Conservation (phyloP, 2,113 vertebrate species). For the Mustelus asterias region DNA sequence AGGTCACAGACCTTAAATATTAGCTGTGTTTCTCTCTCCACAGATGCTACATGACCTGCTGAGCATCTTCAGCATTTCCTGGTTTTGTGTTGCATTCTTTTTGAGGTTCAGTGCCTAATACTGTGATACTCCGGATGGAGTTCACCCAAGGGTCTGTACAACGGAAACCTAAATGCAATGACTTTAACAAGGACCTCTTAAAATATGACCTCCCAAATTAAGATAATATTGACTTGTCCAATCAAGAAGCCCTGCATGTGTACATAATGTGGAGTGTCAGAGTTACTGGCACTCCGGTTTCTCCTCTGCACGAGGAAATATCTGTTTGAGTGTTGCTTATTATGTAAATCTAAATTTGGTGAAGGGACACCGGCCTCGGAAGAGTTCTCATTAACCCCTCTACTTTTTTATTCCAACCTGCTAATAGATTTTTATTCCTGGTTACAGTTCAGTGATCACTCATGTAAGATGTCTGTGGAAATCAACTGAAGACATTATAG, state of each 20-base stretch:
- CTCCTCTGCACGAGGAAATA: too few relatives aligned
- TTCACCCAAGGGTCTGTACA: not conserved
- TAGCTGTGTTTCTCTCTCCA: not conserved
- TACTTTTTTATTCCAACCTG: not conserved
- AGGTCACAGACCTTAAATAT: not conserved
- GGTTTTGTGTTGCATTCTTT: not conserved
- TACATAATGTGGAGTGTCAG: too few relatives aligned
- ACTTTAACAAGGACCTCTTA: too few relatives aligned
- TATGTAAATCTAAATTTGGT: too few relatives aligned
- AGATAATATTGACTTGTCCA: too few relatives aligned
- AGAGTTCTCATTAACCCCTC: too few relatives aligned
- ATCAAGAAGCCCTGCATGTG: too few relatives aligned
- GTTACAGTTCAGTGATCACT: not conserved
- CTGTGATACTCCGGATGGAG: not conserved
- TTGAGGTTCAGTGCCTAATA: not conserved
- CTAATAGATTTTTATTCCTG: not conserved
- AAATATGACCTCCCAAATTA: too few relatives aligned
- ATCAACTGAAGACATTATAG: not conserved
- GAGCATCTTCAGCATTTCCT: not conserved
- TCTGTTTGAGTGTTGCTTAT: too few relatives aligned
- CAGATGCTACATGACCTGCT: not conserved
- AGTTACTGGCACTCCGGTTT: too few relatives aligned
- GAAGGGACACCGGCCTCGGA: too few relatives aligned
- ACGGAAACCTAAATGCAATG: not conserved
- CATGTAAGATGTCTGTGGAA: not conserved